These are phyloP conservation scores for Micrasema longulum DNA, from an alignment of 1,140 invertebrate species.

Conservation along the genomic window DNA sequence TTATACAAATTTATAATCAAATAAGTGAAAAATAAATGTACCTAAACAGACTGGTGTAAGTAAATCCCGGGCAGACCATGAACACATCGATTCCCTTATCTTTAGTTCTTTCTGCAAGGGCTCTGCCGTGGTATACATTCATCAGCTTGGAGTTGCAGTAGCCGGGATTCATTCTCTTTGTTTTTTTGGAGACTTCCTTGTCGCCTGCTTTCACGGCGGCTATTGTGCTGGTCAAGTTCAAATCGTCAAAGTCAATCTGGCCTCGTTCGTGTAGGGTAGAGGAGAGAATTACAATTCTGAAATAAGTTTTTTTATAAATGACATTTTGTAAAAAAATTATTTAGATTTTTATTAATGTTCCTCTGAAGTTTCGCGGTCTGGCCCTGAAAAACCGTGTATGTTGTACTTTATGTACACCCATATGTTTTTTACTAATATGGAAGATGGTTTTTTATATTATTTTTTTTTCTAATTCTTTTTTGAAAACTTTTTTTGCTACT, in stretches of 20 bases:
- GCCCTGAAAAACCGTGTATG: no score
- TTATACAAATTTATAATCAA: no score
- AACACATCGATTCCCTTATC: constrained; percentile 76
- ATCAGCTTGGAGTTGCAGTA: constrained; percentile 87
- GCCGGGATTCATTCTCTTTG: constrained; percentile 67
- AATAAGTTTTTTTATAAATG: no score
- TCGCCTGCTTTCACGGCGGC: constrained; percentile 59
- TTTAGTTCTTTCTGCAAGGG: constrained; percentile 71
- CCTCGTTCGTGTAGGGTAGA: constrained; percentile 67
- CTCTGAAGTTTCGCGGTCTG: no score
- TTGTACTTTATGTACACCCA: no score
- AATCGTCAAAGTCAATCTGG: constrained; percentile 79
- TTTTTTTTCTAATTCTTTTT: background rate
- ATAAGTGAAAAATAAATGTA: no score
- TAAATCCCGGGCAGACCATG: constrained; percentile 86
- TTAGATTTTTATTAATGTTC: no score
- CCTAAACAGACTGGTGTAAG: constrained; percentile 76
- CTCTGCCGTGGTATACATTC: constrained; percentile 76
- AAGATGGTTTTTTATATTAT: background rate
- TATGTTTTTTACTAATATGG: no score
- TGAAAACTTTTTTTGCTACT: background rate
- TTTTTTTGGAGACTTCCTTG: constrained; percentile 53
- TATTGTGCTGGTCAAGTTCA: constrained; percentile 65
- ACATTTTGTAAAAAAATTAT: no score
- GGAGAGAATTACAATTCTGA: constrained; percentile 69